Evolutionary conservation across 1,140 invertebrate genomes (phyloP), one percentile per base, ranked within the genome.

Genomic region (Trichonephila clavata): DNA sequence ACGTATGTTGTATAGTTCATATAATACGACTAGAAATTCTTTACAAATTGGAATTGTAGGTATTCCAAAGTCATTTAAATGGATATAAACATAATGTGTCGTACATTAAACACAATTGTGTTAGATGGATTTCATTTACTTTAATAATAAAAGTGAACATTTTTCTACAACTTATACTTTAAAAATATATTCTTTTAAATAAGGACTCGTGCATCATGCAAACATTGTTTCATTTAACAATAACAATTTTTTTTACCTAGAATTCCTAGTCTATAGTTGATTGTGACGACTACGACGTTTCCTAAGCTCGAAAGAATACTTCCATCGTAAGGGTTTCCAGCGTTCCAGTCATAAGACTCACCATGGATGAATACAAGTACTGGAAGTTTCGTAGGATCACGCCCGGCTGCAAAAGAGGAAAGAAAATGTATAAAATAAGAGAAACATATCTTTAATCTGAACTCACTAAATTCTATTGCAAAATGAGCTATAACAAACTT

Each of bases 251-350:
- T 21, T 93, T 98, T 96, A 99, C 99, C 99, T 94, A 99, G 96
- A 95, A 99, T 97, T 93, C 99, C 99, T 63, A 99, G 97, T 94
- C 99, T 97, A 96, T 99, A 99, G 97, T 99, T 99, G 95, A 99
- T 97, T 94, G 99, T 95, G 95, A 99, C 98, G 83, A 99, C 99
- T 94, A 99, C 98, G 94, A 99, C 97, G 94, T 98, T 97, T 32
- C 98, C 98, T 95, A 98, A 98, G 95, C 98, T 98, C 80, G 98
- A 98, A 90, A 99, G 96, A 8, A 99, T 98, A 89, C 97, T 98
- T 90, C 98, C 98, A 95, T 99, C 99, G 96, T 99, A 99, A 1
- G 98, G 97, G 96, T 99, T 99, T 57, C 98, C 98, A 61, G 98
- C 98, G 96, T 98, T 99, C 97, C 98, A 99, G 95, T 99, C 98